Percentiles rank a stretch among this genome's conserved stretches.
phyloP scores from a whole-genome alignment of 2,797 vertebrate genomes.

The Buphagus erythrorhynchus region DNA sequence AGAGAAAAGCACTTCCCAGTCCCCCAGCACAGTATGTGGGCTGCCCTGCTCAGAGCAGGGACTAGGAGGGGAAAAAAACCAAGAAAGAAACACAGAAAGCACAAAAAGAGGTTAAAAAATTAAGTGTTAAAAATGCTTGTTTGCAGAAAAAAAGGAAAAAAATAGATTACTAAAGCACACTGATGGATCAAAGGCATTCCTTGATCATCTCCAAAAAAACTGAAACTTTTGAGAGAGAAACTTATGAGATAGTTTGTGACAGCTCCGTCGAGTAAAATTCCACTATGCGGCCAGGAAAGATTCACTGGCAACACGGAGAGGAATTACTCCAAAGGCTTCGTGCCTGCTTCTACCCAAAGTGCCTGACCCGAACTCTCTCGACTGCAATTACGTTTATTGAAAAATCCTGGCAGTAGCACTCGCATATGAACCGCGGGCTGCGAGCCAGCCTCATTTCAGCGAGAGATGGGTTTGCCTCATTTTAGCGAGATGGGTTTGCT shows the following conservation, averaged over 20 bases:
- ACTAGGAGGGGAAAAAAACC: rapidly evolving
- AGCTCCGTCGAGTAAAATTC: neutral
- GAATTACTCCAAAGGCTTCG: neutral
- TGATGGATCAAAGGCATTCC: neutral
- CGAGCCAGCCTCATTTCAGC: neutral
- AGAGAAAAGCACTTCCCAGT: neutral
- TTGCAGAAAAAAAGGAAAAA: neutral
- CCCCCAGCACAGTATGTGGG: neutral
- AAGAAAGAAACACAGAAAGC: neutral
- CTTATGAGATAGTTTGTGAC: neutral
- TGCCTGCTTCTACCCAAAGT: neutral
- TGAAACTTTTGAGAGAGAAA: neutral
- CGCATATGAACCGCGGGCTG: neutral
- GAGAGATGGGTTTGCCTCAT: neutral
- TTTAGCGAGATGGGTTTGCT: no score
- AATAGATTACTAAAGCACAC: rapidly evolving
- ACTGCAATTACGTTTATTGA: neutral
- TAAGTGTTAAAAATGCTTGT: neutral
- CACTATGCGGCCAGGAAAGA: neutral
- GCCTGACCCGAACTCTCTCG: neutral
- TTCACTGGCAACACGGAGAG: neutral
- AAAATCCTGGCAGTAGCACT: neutral
- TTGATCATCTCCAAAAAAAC: neutral
- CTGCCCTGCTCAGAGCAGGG: neutral
- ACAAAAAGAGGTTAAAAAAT: neutral